Evolutionary conservation across 2,888 invertebrate genomes (phyloP), one percentile per base, ranked within the genome.

Genomic region (Tetropium fuscum): DNA sequence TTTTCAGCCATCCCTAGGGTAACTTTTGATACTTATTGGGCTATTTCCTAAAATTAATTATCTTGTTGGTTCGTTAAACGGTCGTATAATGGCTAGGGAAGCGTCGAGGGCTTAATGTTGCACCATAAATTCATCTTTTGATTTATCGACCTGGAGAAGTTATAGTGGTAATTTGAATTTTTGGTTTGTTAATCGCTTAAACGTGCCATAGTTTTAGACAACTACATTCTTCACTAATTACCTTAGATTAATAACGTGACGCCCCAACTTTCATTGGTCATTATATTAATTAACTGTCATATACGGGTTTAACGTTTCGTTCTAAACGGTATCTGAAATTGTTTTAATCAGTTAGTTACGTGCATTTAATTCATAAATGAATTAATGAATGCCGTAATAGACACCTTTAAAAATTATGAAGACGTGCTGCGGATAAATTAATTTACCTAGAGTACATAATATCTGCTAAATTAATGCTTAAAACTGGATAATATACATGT

Each of bases 101-200:
- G 67, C 66, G 66, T 66, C 64, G 58, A 57, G 62, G 63, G 67
- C 61, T 59, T 65, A 63, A 56, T 61, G 59, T 55, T 47, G 44
- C 48, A 22, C 58, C 62, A 63, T 69, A 68, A 70, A 70, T 66
- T 51, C 47, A 53, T 34, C 48, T 40, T 61, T 66, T 70, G 70
- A 70, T 70, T 70, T 70, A 70, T 64, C 34, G 60, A 43, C 53
- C 25, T 44, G 34, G 27, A 63, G 32, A 38, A 64, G 56, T 44
- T 58, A 58, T 61, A 53, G 44, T 53, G 61, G 63, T 67, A 68
- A 69, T 69, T 69, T 66, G 67, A 64, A 64, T 69, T 66, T 69
- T 69, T 65, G 63, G 63, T 58, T 64, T 56, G 56, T 59, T 64
- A 62, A 64, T 59, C 58, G 59, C 38, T 32, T 60, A 61, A 64